phyloP scores from a whole-genome alignment of 2,113 vertebrate species.

The Atrichornis clamosus region DNA sequence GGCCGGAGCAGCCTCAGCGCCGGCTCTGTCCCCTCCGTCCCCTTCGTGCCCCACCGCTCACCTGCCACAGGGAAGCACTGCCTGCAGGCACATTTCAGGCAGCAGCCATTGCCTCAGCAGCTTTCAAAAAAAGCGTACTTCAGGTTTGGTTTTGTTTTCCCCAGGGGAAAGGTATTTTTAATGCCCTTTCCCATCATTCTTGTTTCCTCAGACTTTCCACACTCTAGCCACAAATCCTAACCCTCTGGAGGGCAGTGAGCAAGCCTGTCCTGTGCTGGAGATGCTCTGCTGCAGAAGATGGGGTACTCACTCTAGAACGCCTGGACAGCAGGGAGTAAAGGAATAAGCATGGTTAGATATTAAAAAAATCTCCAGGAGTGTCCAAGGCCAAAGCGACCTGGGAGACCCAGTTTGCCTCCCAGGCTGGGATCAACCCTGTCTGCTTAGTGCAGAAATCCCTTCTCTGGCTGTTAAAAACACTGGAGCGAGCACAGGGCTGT shows the following conservation, averaged over 20 bases:
- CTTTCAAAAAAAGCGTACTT: not conserved
- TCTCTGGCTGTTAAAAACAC: not conserved
- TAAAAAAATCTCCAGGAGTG: not conserved
- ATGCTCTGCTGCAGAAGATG: not conserved
- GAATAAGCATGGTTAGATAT: not conserved
- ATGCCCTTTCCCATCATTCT: not conserved
- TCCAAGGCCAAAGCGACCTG: fast-evolving
- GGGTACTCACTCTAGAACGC: fast-evolving
- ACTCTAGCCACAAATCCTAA: not conserved
- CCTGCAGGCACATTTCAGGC: not conserved
- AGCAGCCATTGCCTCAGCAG: not conserved
- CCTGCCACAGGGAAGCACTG: not conserved
- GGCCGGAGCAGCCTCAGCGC: fast-evolving
- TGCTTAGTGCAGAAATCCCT: not conserved
- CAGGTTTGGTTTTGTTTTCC: not conserved
- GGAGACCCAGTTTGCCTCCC: not conserved
- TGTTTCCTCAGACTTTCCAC: not conserved
- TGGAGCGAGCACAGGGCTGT: fast-evolving
- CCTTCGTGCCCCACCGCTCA: not conserved
- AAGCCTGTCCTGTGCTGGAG: not conserved
- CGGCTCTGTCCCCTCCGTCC: not conserved
- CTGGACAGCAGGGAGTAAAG: not conserved
- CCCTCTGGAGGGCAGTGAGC: fast-evolving
- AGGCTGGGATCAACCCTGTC: not conserved
- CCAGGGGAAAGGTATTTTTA: not conserved